Evolutionary conservation across 2,888 invertebrate species (phyloP).

Genomic region (Empis stercorea): DNA sequence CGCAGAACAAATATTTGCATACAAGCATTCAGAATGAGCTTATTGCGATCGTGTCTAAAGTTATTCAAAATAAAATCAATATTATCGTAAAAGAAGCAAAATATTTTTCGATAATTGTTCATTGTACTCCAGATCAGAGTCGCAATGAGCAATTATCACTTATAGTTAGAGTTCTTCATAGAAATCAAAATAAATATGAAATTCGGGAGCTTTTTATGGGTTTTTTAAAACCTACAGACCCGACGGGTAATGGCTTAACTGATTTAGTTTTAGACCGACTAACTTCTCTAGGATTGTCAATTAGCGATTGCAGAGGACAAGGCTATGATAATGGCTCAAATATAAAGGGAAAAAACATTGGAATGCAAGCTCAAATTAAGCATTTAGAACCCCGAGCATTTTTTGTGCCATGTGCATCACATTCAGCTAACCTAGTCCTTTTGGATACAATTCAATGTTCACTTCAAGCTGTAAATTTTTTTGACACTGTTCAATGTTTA

Average conservation of each 20-base stretch:
- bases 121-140: conserved; percentile 7
- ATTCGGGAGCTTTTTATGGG: conserved; percentile 6
- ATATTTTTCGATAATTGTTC: conserved; percentile 9
- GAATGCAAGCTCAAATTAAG: conserved; percentile 1
- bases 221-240: conserved; percentile 5
- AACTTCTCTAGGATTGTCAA: neutral
- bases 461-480: conserved; percentile 6
- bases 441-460: neutral
- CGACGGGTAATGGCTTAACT: conserved; percentile 4
- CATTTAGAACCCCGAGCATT: neutral
- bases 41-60: neutral
- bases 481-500: conserved; percentile 3
- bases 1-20: neutral
- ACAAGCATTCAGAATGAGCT: neutral
- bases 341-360: conserved; percentile 5
- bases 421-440: conserved; percentile 3
- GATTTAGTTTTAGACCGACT: conserved; percentile 4
- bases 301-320: conserved; percentile 3
- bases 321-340: conserved; percentile 6
- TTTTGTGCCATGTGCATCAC: conserved; percentile 1
- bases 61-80: neutral
- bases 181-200: conserved; percentile 3
- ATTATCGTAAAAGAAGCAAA: neutral
- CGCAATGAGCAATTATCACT: conserved; percentile 4
- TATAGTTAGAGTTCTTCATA: conserved; percentile 7